Evolutionary conservation across 2,113 vertebrate genomes (phyloP).

Genomic region (Strix aluco): DNA sequence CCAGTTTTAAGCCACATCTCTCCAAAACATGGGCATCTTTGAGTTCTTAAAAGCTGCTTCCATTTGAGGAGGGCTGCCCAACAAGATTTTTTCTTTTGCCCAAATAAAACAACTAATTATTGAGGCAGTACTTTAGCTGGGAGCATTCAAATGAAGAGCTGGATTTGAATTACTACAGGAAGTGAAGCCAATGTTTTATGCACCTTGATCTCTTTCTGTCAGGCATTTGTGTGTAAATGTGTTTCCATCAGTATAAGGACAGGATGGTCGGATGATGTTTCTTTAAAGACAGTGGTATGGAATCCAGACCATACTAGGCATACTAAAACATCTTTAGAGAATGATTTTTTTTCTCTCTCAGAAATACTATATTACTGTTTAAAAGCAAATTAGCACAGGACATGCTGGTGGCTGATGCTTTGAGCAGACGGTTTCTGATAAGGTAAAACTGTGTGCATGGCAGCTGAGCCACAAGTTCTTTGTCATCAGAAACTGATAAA

Average conservation of each 20-base stretch:
- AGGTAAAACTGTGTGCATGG: neutral
- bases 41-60: conserved; percentile 3
- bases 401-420: neutral
- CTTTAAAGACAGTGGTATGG: neutral
- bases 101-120: conserved; percentile 13
- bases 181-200: neutral
- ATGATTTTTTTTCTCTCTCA: neutral
- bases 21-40: neutral
- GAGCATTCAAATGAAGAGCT: neutral
- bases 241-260: neutral
- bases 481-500: conserved; percentile 31
- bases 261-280: neutral
- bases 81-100: conserved; percentile 28
- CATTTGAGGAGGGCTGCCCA: neutral
- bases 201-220: conserved; percentile 2
- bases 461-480: conserved; percentile 17
- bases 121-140: neutral
- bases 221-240: neutral
- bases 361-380: neutral
- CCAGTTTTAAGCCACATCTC: neutral
- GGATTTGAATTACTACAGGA: conserved; percentile 44
- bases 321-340: neutral
- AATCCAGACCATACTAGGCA: neutral
- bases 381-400: neutral
- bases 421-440: conserved; percentile 4